Evolutionary conservation across 1,140 invertebrate genomes (phyloP), one percentile per base, ranked within the genome.

Genomic region (Drosophila lacertosa): DNA sequence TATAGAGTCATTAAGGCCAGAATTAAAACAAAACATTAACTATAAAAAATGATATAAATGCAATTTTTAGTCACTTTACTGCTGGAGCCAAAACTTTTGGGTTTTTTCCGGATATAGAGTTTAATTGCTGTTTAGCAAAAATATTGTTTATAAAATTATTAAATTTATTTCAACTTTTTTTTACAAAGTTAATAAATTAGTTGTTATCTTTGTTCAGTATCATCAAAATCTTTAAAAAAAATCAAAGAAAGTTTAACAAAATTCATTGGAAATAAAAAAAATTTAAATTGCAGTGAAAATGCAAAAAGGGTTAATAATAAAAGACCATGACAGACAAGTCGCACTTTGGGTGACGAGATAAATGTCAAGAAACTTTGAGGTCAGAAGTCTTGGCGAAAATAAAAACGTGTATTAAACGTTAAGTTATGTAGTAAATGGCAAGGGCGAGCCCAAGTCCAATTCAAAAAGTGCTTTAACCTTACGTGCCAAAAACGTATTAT

Each of bases 401-500:
- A 45, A 54, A 39, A n/a, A 37, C 32, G 39, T 22, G 16, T 24
- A 45, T 9, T 35, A 63, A 11, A 53, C 42, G 29, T 37, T 42
- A 16, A 53, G n/a, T 7, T 59, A 35, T 35, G 33, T 22, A 44
- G 33, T 22, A 47, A 50, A 60, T 50, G 63, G 59, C 77, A 86
- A 76, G 71, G 76, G 67, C 80, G 69, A 73, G 40, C 53, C 48
- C 71, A 60, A 69, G 37, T 62, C 55, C 76, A 73, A 65, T 51
- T 39, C 63, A 64, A 62, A 80, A 86, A 81, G 81, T 86, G 70
- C 69, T 81, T 88, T 77, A 71, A 81, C 77, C 82, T 81, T 80
- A 86, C 69, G 64, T 65, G 47, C 57, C 45, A 53, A 74, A 73
- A 45, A 20, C 22, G 47, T 63, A 67, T 50, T 51, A 65, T 60